Conservation (phyloP, 37 sponge, comb jelly and placozoan genomes). For the Oopsacas minuta region DNA sequence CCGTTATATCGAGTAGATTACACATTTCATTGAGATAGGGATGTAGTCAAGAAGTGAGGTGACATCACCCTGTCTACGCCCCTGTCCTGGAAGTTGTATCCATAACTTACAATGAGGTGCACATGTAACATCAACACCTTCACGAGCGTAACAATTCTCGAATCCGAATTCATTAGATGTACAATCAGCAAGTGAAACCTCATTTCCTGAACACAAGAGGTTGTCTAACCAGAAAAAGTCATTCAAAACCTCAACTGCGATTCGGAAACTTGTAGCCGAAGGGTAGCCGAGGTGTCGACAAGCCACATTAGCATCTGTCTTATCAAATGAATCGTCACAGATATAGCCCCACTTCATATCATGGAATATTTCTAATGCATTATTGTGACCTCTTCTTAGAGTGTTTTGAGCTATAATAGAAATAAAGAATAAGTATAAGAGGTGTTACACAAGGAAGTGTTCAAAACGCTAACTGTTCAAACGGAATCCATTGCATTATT, state of each 20-base stretch:
- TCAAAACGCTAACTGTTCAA: no score
- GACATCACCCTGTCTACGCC: no score
- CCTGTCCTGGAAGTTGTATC: no score
- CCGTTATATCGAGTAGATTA: no score
- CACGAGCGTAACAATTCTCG: not conserved
- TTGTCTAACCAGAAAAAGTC: slow-evolving; percentile 18
- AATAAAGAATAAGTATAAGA: no score
- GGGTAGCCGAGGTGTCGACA: slow-evolving; percentile 2
- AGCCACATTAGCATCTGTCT: not conserved
- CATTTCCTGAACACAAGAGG: not conserved
- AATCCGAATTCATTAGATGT: not conserved
- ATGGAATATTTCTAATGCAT: not conserved
- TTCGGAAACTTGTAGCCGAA: not conserved
- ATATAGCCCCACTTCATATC: not conserved
- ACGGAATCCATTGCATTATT: no score
- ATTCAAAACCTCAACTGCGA: not conserved
- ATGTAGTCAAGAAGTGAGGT: no score
- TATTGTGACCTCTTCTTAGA: not conserved
- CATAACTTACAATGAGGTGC: not conserved
- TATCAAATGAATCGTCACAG: slow-evolving; percentile 2
- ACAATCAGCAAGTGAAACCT: not conserved
- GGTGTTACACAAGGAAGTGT: no score
- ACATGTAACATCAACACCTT: not conserved
- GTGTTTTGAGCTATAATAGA: slow-evolving; percentile 6
- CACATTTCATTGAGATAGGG: no score